phyloP scores from a whole-genome alignment of 2,113 vertebrate species.

The Brachyistius frenatus region DNA sequence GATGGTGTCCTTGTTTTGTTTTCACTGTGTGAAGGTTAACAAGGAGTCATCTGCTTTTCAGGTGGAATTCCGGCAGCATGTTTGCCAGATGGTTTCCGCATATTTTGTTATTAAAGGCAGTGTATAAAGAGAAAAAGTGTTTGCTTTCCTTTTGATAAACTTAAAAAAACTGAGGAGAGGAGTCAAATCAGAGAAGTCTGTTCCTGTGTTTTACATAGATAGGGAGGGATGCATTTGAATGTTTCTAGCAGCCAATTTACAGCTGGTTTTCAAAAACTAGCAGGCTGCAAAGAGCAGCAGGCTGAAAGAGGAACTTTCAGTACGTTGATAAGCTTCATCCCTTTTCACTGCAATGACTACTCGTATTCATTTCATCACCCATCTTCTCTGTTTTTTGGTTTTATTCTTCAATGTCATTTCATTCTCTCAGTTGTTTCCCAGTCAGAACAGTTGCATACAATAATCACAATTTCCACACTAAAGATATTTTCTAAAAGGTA shows the following conservation, averaged over 20 bases:
- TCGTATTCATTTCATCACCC: slow-evolving; percentile 37
- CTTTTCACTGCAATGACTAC: slow-evolving; percentile 19
- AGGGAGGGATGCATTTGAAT: slow-evolving; percentile 50
- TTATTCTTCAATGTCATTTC: slow-evolving; percentile 15
- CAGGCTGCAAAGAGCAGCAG: neutral
- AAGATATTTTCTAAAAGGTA: slow-evolving; percentile 8
- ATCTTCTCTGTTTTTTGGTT: slow-evolving; percentile 7
- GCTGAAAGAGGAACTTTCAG: slow-evolving; percentile 34
- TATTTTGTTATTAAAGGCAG: slow-evolving; percentile 4
- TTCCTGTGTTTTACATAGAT: slow-evolving; percentile 45
- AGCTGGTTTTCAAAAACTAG: neutral
- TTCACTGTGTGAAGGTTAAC: slow-evolving; percentile 36
- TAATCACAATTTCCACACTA: neutral
- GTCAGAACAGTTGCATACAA: slow-evolving; percentile 1
- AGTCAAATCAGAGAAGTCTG: slow-evolving; percentile 25
- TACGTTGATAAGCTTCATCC: slow-evolving; percentile 53
- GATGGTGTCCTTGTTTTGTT: slow-evolving; percentile 41
- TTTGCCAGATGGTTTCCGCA: neutral
- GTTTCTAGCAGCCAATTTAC: slow-evolving; percentile 48
- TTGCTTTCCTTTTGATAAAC: slow-evolving; percentile 24
- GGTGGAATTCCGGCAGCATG: neutral
- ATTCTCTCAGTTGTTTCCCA: slow-evolving; percentile 5
- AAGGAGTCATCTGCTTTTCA: slow-evolving; percentile 22
- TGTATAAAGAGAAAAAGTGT: neutral
- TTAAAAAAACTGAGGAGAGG: neutral